phyloP scores from a whole-genome alignment of 2,888 invertebrate genomes.

The Epinotia bilunana region DNA sequence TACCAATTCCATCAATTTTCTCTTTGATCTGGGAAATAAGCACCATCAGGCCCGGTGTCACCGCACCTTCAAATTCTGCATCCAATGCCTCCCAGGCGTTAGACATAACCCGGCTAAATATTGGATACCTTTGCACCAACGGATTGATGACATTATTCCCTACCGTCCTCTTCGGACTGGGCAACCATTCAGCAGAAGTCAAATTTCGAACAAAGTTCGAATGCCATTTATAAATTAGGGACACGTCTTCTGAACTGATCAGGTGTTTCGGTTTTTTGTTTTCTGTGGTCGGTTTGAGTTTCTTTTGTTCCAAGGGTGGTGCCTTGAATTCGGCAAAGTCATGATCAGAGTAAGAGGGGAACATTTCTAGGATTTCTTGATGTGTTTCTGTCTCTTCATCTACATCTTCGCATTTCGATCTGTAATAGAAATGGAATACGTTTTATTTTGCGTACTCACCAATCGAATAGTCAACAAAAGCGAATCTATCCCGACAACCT shows the following conservation, averaged over 20 bases:
- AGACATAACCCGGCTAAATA: constrained; percentile 83
- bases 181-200: constrained; percentile 86
- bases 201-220: constrained; percentile 83
- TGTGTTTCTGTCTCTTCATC: constrained; percentile 88
- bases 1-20: constrained; percentile 77
- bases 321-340: constrained; percentile 89
- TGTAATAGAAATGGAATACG: constrained; percentile 51
- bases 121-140: constrained; percentile 84
- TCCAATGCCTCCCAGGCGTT: constrained; percentile 81
- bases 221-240: constrained; percentile 86
- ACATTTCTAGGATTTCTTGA: constrained; percentile 87
- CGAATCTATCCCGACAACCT: too few species aligned
- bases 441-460: too few species aligned
- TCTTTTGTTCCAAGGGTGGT: constrained; percentile 78
- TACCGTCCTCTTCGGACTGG: constrained; percentile 74
- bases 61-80: constrained; percentile 79
- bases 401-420: constrained; percentile 86
- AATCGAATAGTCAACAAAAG: not conserved
- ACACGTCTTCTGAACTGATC: constrained; percentile 83
- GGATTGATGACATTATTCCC: constrained; percentile 74
- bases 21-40: constrained; percentile 81
- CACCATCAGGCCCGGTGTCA: constrained; percentile 85
- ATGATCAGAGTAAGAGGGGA: constrained; percentile 87
- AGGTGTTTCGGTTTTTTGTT: constrained; percentile 61
- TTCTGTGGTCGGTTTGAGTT: constrained; percentile 60